Conservation (phyloP, 2,113 vertebrate genomes). For the Ceyx cyanopectus region DNA sequence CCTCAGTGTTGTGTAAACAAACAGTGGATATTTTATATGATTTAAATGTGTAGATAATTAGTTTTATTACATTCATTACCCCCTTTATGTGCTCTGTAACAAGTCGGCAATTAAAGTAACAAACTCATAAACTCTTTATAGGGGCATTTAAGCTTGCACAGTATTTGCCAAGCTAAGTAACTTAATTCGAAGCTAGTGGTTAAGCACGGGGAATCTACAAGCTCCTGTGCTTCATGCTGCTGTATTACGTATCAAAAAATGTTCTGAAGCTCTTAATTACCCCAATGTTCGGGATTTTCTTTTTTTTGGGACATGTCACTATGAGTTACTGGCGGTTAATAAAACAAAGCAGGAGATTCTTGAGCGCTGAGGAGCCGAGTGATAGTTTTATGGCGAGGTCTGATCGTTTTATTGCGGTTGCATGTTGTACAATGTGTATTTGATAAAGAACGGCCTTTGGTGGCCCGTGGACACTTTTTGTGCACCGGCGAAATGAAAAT, state of each 20-base stretch:
- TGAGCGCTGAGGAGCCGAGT: slow-evolving; percentile 27
- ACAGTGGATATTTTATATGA: slow-evolving; percentile 82
- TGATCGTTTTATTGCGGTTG: slow-evolving; percentile 79
- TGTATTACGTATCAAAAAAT: slow-evolving; percentile 60
- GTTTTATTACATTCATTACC: slow-evolving; percentile 94
- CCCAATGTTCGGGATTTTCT: not conserved
- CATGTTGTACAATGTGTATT: slow-evolving; percentile 80
- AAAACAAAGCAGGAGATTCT: slow-evolving; percentile 39
- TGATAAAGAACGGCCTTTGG: slow-evolving; percentile 81
- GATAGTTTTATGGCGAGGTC: slow-evolving; percentile 77
- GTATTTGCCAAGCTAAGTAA: slow-evolving; percentile 82
- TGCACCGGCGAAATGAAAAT: slow-evolving; percentile 78
- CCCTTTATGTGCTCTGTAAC: slow-evolving; percentile 89
- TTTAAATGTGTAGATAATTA: slow-evolving; percentile 90
- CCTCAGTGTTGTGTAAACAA: slow-evolving; percentile 72
- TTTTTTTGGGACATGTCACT: not conserved
- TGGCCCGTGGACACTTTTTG: slow-evolving; percentile 79
- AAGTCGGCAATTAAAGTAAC: slow-evolving; percentile 95
- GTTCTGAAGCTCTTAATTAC: slow-evolving; percentile 60
- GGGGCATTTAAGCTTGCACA: slow-evolving; percentile 80
- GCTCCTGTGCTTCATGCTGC: not conserved
- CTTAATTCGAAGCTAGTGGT: slow-evolving; percentile 79
- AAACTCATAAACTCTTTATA: slow-evolving; percentile 88
- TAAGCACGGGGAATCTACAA: not conserved
- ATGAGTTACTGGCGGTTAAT: not conserved